Conservation (phyloP, 2,888 invertebrate genomes). For the Iselma pallidipennis region DNA sequence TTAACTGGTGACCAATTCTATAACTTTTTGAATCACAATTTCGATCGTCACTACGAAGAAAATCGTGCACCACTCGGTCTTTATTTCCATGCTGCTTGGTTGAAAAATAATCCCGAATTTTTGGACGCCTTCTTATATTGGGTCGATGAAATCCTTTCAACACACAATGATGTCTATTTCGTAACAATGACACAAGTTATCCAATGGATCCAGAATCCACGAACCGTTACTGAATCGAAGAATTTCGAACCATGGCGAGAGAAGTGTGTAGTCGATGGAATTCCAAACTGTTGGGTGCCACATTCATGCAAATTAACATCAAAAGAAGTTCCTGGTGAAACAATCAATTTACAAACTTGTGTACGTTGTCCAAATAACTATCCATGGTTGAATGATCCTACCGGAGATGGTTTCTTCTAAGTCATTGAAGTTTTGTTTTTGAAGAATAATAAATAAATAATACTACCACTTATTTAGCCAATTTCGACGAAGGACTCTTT, state of each 20-base stretch:
- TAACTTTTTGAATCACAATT: constrained; percentile 92
- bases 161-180: constrained; percentile 90
- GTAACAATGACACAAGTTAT: constrained; percentile 96
- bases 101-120: constrained; percentile 90
- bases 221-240: constrained; percentile 81
- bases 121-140: constrained; percentile 91
- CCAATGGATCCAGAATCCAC: constrained; percentile 93
- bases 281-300: constrained; percentile 83
- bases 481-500: constrained; percentile 25
- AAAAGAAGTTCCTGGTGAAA: constrained; percentile 93
- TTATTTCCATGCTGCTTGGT: constrained; percentile 93
- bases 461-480: constrained; percentile 14
- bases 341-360: constrained; percentile 91
- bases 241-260: constrained; percentile 95
- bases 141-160: constrained; percentile 85
- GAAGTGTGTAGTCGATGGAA: constrained; percentile 87
- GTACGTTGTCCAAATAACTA: constrained; percentile 92
- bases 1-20: constrained; percentile 91
- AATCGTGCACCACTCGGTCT: constrained; percentile 87
- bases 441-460: not conserved
- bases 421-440: constrained; percentile 41
- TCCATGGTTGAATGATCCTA: constrained; percentile 93
- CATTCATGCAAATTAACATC: constrained; percentile 90
- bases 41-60: constrained; percentile 88
- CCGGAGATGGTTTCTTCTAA: constrained; percentile 89